Evolutionary conservation across 2,113 vertebrate species (phyloP).

Genomic region (Cnemophilus loriae): DNA sequence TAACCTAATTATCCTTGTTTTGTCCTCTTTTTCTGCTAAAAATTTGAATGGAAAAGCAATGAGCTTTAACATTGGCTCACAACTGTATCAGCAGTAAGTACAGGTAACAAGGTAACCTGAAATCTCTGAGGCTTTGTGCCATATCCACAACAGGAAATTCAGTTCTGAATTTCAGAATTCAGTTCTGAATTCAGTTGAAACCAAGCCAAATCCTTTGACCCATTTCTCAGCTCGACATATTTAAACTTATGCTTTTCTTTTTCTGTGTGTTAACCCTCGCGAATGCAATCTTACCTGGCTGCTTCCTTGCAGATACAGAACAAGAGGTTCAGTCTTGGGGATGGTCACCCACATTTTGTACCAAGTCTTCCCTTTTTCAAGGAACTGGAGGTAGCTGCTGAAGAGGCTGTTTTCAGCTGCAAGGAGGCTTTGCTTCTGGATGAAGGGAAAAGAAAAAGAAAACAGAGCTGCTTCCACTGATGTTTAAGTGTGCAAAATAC

Average conservation of each 20-base stretch:
- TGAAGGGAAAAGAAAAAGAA: neutral
- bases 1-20: neutral
- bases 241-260: neutral
- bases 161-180: too few species aligned
- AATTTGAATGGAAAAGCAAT: neutral
- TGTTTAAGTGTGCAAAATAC: neutral
- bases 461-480: neutral
- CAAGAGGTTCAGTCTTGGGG: conserved; percentile 78
- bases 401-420: conserved; percentile 77
- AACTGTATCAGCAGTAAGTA: neutral
- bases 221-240: conserved; percentile 23
- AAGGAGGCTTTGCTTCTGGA: conserved; percentile 75
- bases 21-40: neutral
- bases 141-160: neutral
- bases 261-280: neutral
- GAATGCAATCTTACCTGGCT: conserved; percentile 75
- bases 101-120: neutral
- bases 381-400: conserved; percentile 79
- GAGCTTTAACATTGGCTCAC: neutral
- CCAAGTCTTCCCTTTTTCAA: conserved; percentile 84
- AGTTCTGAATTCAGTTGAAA: too few species aligned
- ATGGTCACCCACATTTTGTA: conserved; percentile 81
- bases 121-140: neutral
- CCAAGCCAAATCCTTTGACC: conserved; percentile 52
- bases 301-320: conserved; percentile 78